Percentiles rank a stretch among this genome's conserved stretches.
phyloP scores from a whole-genome alignment of 2,888 invertebrate species.

The Brenthis hecate region DNA sequence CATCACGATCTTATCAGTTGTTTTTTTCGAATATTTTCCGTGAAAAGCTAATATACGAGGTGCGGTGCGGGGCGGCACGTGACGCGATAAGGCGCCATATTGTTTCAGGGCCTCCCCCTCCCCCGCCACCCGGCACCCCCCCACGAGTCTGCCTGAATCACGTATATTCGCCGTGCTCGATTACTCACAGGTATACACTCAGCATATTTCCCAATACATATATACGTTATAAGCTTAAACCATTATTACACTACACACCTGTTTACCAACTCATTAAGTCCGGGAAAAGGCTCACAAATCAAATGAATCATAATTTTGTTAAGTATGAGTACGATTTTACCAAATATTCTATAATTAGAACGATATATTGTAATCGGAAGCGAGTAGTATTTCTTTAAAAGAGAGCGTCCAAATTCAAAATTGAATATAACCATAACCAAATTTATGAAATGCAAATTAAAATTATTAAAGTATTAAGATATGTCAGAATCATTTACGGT shows the following conservation, averaged over 20 bases:
- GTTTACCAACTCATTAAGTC: background rate
- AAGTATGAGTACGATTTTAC: too few relatives aligned
- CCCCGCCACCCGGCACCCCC: slow-evolving; percentile 37
- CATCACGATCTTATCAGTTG: slow-evolving; percentile 75
- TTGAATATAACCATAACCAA: too few relatives aligned
- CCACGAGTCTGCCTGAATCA: slow-evolving; percentile 41
- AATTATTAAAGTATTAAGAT: too few relatives aligned
- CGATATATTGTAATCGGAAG: too few relatives aligned
- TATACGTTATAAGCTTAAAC: background rate
- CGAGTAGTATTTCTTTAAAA: too few relatives aligned
- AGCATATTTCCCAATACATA: slow-evolving; percentile 17
- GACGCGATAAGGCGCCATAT: slow-evolving; percentile 74
- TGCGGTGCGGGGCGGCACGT: slow-evolving; percentile 57
- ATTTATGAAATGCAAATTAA: too few relatives aligned
- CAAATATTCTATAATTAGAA: too few relatives aligned
- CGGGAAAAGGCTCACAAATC: too few relatives aligned
- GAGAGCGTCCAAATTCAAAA: too few relatives aligned
- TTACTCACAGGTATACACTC: slow-evolving; percentile 26
- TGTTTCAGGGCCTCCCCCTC: slow-evolving; percentile 57
- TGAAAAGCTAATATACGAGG: slow-evolving; percentile 68
- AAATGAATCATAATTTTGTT: too few relatives aligned
- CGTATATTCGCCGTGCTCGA: slow-evolving; percentile 37
- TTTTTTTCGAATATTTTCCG: slow-evolving; percentile 76
- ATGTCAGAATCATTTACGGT: too few relatives aligned
- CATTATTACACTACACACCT: background rate